Evolutionary conservation across 2,113 vertebrate species (phyloP), one percentile per base, ranked within the genome.

Genomic region (Bettongia penicillata): DNA sequence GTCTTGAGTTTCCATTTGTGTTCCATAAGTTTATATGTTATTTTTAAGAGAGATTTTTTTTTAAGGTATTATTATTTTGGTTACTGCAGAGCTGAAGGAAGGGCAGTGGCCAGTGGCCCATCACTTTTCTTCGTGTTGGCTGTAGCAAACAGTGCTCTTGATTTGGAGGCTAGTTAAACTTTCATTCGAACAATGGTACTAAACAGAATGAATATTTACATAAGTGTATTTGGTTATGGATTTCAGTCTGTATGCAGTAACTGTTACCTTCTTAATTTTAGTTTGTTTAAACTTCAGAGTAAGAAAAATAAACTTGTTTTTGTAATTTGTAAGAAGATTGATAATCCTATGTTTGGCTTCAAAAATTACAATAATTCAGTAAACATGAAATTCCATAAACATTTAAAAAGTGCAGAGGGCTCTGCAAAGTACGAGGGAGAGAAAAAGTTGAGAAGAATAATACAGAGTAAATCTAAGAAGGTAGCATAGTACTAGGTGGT

Each of bases 341-440:
- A 93, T 93, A 96, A 89, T 95, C 52, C 50, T 92, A 23, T 89
- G 43, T 48, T 94, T 96, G 84, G 7, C 8, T 91, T 93, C n/a
- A 94, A 48, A 93, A 91, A 28, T 91, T 31, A 19, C 31, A 92
- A 43, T 95, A 92, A 93, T 84, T 22, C 19, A 2, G 22, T 43
- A 43, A 84, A 84, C 1, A 43, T 84, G 4, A 16, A n/a, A 77
- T 77, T n/a, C 37, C 14, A 19, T n/a, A 84, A 84, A 84, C 68
- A 84, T 3, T 43, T 84, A 22, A 84, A 84, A 84, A 84, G 37
- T 84, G 19, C 37, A 84, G 37, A 43, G 68, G 68, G 14, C 3
- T 14, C 57, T 61, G 57, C 28, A 31, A n/a, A 77, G 55, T 77
- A n/a, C 14, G n/a, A 10, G 14, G 61, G 61, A 19, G 14, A n/a